Evolutionary conservation across 2,113 vertebrate species (phyloP).

Genomic region (Paramisgurnus dabryanus): DNA sequence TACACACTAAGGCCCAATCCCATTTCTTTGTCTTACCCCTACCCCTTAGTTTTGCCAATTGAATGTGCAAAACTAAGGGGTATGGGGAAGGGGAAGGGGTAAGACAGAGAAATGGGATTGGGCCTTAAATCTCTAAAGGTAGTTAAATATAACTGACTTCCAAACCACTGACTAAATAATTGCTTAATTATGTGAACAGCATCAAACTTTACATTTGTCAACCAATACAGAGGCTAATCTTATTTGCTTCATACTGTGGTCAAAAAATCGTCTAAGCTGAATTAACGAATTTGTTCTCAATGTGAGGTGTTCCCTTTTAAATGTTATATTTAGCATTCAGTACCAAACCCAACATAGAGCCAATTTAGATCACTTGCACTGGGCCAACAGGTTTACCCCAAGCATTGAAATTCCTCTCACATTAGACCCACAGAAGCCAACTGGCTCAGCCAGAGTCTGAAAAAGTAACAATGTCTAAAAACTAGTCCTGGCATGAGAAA

Average conservation of each 20-base stretch:
- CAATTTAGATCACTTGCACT: constrained; percentile 61
- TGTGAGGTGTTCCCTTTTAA: constrained; percentile 54
- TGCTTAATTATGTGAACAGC: constrained; percentile 25
- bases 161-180: constrained; percentile 27
- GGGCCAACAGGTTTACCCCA: constrained; percentile 59
- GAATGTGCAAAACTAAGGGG: no score
- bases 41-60: no score
- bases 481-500: constrained; percentile 63
- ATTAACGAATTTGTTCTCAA: constrained; percentile 50
- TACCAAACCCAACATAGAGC: constrained; percentile 46
- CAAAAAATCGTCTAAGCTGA: constrained; percentile 41
- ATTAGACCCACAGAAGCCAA: constrained; percentile 59
- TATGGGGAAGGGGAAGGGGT: no score
- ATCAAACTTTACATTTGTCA: constrained; percentile 28
- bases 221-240: constrained; percentile 25
- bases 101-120: no score
- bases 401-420: constrained; percentile 52
- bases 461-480: constrained; percentile 63
- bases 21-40: no score
- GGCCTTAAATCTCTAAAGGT: not conserved
- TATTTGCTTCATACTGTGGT: constrained; percentile 26
- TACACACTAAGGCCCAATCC: not conserved
- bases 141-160: not conserved
- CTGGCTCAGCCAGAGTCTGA: constrained; percentile 63
- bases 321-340: constrained; percentile 45